Evolutionary conservation across 2,113 vertebrate genomes (phyloP).

Genomic region (Colistium nudipinnis): DNA sequence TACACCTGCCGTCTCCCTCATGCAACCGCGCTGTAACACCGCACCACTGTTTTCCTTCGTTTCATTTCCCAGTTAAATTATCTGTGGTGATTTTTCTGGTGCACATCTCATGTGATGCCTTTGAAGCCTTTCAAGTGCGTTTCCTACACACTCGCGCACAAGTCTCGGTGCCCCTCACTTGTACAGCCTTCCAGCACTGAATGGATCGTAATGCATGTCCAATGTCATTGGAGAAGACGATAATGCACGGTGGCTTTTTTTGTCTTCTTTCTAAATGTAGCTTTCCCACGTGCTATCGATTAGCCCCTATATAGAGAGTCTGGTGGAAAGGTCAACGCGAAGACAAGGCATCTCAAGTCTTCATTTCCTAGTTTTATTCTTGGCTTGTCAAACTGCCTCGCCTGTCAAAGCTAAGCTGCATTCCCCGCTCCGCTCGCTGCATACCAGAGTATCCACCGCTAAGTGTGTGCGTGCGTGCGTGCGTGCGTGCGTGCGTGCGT

Average conservation of each 20-base stretch:
- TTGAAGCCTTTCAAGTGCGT: slow-evolving; percentile 31
- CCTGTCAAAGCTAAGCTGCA: slow-evolving; percentile 70
- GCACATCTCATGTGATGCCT: slow-evolving; percentile 13
- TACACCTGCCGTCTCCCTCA: slow-evolving; percentile 49
- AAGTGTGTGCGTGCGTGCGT: slow-evolving; percentile 4
- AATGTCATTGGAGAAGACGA: slow-evolving; percentile 57
- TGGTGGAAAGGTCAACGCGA: slow-evolving; percentile 70
- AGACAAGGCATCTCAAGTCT: slow-evolving; percentile 68
- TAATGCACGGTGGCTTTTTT: slow-evolving; percentile 43
- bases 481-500: background rate
- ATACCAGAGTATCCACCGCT: slow-evolving; percentile 61
- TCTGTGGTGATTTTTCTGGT: slow-evolving; percentile 11
- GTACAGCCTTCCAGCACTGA: slow-evolving; percentile 9
- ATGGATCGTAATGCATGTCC: slow-evolving; percentile 46
- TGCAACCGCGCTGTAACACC: slow-evolving; percentile 69
- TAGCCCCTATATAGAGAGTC: slow-evolving; percentile 44
- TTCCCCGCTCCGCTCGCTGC: slow-evolving; percentile 58
- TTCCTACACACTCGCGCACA: slow-evolving; percentile 33
- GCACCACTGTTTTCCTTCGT: slow-evolving; percentile 22
- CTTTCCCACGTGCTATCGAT: slow-evolving; percentile 68
- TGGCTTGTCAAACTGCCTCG: slow-evolving; percentile 71
- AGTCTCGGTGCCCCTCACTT: slow-evolving; percentile 2
- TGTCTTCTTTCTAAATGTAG: slow-evolving; percentile 75
- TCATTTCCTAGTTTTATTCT: slow-evolving; percentile 79
- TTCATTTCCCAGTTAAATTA: slow-evolving; percentile 18